phyloP scores from a whole-genome alignment of 2,797 vertebrate species.

The Hirundo rustica region DNA sequence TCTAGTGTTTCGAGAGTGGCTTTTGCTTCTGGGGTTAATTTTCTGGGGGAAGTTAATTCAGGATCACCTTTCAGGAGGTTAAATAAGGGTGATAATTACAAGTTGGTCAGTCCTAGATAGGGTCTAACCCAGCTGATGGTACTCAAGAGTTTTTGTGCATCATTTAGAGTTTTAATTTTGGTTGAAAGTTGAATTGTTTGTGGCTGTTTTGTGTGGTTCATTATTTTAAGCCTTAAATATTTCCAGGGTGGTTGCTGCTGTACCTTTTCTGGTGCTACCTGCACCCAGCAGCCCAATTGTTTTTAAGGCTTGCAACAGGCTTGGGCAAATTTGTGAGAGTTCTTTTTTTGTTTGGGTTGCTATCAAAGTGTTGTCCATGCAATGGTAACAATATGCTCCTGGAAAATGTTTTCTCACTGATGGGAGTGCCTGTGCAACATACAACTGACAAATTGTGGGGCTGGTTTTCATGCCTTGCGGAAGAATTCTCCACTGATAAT shows the following conservation, averaged over 20 bases:
- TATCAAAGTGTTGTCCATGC: background rate
- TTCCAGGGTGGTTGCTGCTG: background rate
- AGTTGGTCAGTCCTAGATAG: background rate
- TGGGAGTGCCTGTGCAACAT: too few relatives aligned
- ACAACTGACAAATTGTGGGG: background rate
- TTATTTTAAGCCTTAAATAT: background rate
- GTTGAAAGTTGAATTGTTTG: background rate
- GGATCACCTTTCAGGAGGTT: background rate
- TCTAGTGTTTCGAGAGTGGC: background rate
- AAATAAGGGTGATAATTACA: background rate
- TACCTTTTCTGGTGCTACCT: background rate
- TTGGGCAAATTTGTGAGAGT: background rate
- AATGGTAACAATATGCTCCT: background rate
- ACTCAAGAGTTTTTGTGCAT: background rate
- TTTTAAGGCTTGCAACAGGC: background rate
- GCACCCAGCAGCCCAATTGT: background rate
- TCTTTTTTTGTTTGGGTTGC: background rate
- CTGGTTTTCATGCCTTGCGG: background rate
- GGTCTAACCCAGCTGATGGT: background rate
- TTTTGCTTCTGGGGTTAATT: background rate
- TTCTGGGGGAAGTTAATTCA: too few relatives aligned
- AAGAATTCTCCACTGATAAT: background rate
- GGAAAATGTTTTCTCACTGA: background rate
- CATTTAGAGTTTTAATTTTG: background rate
- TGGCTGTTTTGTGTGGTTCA: background rate